Base-by-base conservation (phyloP, 2,113 vertebrate genomes). In the Candoia aspera region DNA sequence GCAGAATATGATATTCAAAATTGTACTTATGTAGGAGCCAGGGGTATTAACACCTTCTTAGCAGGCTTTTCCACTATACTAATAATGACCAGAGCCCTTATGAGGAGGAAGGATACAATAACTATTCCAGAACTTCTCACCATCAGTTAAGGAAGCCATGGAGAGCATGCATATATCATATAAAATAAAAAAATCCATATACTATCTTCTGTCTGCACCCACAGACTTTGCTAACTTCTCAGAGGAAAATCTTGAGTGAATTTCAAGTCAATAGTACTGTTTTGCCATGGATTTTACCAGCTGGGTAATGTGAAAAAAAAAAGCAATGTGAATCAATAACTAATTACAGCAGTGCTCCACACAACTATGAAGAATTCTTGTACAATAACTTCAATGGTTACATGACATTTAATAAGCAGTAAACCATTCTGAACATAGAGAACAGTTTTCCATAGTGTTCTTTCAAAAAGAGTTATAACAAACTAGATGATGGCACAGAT, bases 251-350 rank as follows among this genome's bases (percentile, higher is more conserved):
- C 21, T n/a, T 55, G 84, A 91, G 84, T 62, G 11, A 37, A 86
- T 91, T 42, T 68, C 60, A 86, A 54, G 64, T 86, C 84, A 68
- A 91, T 91, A 91, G 59, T 68, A 86, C 54, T 68, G 33, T 91
- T 68, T 91, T 87, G 60, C 33, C 17, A 37, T 12, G 86, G 83
- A 49, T 62, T 62, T 86, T 62, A 85, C 57, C 55, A 85, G 17
- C 83, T 85, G 84, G n/a, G 21, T 57, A 87, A 55, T 57, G 90
- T 55, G 37, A 37, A 53, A 46, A 29, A 13, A 84, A 84, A n/a
- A 58, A n/a, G 6, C n/a, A 37, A 68, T 73, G 29, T 68, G 84
- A 87, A 87, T 91, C 90, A 91, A 87, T 87, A 87, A 55, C 57
- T 89, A 90, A 90, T 85, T 93, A 15, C 84, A 89, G 29, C 46